phyloP scores from a whole-genome alignment of 2,797 vertebrate species.

The Acanthurus tractus region DNA sequence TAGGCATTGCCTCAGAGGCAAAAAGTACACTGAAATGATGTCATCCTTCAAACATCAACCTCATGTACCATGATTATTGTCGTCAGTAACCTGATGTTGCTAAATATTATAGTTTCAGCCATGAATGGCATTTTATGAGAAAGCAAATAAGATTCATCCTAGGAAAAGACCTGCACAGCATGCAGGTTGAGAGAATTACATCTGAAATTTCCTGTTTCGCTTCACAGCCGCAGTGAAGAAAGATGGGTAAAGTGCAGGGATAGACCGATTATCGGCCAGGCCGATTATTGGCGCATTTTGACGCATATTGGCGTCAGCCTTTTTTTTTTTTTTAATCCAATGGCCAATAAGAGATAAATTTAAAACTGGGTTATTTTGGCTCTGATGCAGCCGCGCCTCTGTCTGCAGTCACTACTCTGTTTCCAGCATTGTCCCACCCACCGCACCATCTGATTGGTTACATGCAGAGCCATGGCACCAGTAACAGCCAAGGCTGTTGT shows the following conservation, averaged over 20 bases:
- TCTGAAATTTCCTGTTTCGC: conserved; percentile 27
- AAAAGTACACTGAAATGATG: conserved; percentile 20
- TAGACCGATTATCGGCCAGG: no score
- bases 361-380: no score
- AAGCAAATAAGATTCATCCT: conserved; percentile 25
- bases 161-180: conserved; percentile 9
- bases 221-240: not conserved
- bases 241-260: not conserved
- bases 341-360: no score
- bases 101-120: conserved; percentile 28
- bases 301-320: no score
- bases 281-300: no score
- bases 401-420: no score
- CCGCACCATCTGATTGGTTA: no score
- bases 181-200: conserved; percentile 17
- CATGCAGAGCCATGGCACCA: no score
- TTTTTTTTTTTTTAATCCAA: no score
- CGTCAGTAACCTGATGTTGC: conserved; percentile 25
- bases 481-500: no score
- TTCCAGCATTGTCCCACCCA: no score
- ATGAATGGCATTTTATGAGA: conserved; percentile 13
- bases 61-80: conserved; percentile 32
- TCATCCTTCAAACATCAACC: conserved; percentile 25
- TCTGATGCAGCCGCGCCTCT: no score
- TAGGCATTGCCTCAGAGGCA: conserved; percentile 33